A percentile compares a stretch with the other conserved stretches of the same genome.
phyloP scores from a whole-genome alignment of 1,140 invertebrate species.

The Trichomalopsis sarcophagae region DNA sequence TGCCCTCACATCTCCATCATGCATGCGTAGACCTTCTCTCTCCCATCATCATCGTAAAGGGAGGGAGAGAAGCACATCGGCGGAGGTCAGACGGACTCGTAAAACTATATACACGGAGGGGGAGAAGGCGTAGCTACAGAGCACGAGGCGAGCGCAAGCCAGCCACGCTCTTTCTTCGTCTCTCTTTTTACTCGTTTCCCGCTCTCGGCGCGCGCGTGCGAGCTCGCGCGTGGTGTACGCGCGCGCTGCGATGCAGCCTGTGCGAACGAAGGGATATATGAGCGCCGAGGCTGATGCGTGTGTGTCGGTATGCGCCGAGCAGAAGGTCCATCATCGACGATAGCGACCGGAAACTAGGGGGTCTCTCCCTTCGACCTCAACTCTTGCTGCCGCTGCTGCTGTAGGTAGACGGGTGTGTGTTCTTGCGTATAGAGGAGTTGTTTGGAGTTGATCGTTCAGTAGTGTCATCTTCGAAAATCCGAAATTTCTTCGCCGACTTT shows the following conservation, averaged over 20 bases:
- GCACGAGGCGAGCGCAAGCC: constrained; percentile 8
- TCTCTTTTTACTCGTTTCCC: neutral
- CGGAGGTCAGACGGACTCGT: neutral
- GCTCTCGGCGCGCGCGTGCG: constrained; percentile 13
- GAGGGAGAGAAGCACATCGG: neutral
- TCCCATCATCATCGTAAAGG: neutral
- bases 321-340: constrained; percentile 36
- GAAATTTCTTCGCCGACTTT: neutral
- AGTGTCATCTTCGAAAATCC: no score
- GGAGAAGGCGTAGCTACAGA: neutral
- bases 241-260: neutral
- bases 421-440: neutral
- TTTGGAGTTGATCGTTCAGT: no score
- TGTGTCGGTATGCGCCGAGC: neutral
- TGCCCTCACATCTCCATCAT: neutral
- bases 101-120: neutral
- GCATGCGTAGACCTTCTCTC: neutral
- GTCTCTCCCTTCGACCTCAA: neutral
- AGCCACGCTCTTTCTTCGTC: neutral
- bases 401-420: no score
- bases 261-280: neutral
- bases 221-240: constrained; percentile 15
- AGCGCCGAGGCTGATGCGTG: neutral
- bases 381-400: neutral
- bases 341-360: constrained; percentile 41